Conservation (phyloP, 2,888 invertebrate species). For the Thymelicus lineola region DNA sequence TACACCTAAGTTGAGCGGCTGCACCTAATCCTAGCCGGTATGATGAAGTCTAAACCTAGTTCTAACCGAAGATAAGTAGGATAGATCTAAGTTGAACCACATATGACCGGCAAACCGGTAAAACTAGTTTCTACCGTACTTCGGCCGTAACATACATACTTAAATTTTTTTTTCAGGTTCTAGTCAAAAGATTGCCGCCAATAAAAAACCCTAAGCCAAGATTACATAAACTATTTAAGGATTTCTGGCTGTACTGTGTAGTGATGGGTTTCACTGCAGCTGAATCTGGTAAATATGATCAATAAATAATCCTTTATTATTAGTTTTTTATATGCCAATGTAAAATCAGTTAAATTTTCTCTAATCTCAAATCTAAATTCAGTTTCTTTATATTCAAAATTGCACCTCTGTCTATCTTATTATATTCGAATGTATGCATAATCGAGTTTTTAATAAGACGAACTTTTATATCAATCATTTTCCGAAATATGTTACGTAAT, state of each 20-base stretch:
- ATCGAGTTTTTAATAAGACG: constrained; percentile 33
- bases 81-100: no score
- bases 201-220: constrained; percentile 96
- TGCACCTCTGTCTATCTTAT: constrained; percentile 45
- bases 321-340: constrained; percentile 43
- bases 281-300: constrained; percentile 83
- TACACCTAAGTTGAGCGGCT: no score
- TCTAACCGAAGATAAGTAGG: no score
- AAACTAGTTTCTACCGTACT: no score
- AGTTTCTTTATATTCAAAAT: constrained; percentile 47
- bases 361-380: constrained; percentile 44
- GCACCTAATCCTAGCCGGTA: no score
- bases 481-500: neutral
- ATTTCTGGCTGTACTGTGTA: constrained; percentile 99
- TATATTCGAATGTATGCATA: constrained; percentile 23
- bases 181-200: constrained; percentile 94
- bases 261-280: constrained; percentile 99
- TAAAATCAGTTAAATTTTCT: constrained; percentile 50
- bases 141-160: no score
- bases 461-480: neutral
- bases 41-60: no score
- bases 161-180: constrained; percentile 64
- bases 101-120: no score
- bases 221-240: constrained; percentile 97
- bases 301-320: constrained; percentile 14